These are phyloP conservation scores for Protosalanx chinensis DNA, from an alignment of 2,797 vertebrate species.

Conservation along the genomic window DNA sequence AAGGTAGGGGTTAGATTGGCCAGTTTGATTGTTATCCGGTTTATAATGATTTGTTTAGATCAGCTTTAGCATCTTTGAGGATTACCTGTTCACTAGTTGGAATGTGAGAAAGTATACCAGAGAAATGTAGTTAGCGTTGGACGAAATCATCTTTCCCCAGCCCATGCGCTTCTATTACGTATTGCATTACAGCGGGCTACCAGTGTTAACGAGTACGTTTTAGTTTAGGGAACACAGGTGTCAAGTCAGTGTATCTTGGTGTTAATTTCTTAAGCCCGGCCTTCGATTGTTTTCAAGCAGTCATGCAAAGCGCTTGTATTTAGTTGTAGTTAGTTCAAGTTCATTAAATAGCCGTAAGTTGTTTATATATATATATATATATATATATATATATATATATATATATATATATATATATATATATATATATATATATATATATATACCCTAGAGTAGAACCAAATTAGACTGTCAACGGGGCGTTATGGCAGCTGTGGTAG, in stretches of 20 bases:
- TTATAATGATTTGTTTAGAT: not conserved
- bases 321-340: not conserved
- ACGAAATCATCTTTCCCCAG: not conserved
- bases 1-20: not conserved
- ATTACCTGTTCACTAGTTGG: no score
- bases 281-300: not conserved
- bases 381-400: no score
- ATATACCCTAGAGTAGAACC: not conserved
- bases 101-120: not conserved
- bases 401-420: no score
- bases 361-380: no score
- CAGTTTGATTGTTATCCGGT: not conserved
- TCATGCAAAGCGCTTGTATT: not conserved
- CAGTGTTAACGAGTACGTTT: no score
- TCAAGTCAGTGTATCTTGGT: not conserved
- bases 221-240: not conserved
- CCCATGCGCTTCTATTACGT: no score
- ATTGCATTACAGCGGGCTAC: no score
- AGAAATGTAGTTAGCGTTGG: not conserved
- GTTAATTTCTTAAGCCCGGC: not conserved
- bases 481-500: constrained; percentile 63
- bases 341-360: not conserved
- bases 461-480: not conserved
- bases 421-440: no score
- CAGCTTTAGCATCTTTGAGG: not conserved